Percentiles rank a stretch among this genome's conserved stretches.
Evolutionary conservation across 2,113 vertebrate species (phyloP).

Genomic region (Epinephelus fuscoguttatus): DNA sequence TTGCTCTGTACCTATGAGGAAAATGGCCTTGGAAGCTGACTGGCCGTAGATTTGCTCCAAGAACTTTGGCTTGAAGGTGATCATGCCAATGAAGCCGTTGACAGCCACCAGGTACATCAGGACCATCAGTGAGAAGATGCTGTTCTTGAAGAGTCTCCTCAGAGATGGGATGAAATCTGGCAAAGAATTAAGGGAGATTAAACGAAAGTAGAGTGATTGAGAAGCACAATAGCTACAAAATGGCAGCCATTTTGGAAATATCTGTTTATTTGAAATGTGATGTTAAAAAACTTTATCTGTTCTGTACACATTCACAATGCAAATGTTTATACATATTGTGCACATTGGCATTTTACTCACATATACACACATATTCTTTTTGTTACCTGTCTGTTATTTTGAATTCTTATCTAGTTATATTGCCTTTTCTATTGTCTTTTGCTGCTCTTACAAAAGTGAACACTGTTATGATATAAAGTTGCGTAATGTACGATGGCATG

Average conservation of each 20-base stretch:
- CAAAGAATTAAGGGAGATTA: background rate
- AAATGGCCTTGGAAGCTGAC: conserved; percentile 91
- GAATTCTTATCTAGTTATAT: background rate
- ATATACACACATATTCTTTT: no score
- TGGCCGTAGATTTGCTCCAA: conserved; percentile 95
- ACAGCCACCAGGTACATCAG: conserved; percentile 88
- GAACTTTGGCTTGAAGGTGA: conserved; percentile 96
- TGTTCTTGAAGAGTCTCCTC: conserved; percentile 89
- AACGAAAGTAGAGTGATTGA: background rate
- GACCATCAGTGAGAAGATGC: conserved; percentile 88
- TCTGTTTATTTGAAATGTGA: no score
- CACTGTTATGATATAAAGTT: background rate
- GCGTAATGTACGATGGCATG: background rate
- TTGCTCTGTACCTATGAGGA: conserved; percentile 90
- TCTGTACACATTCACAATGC: no score
- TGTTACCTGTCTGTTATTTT: no score
- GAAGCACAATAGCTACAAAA: background rate
- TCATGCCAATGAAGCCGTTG: conserved; percentile 95
- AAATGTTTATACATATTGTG: background rate
- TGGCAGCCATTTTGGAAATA: background rate
- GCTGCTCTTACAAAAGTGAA: background rate
- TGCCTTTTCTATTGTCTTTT: background rate
- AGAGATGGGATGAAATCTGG: conserved; percentile 93
- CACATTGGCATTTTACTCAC: no score
- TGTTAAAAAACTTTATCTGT: no score